Evolutionary conservation across 92 coral and sea anemone genomes (phyloP).

Genomic region (Porites cylindrica): DNA sequence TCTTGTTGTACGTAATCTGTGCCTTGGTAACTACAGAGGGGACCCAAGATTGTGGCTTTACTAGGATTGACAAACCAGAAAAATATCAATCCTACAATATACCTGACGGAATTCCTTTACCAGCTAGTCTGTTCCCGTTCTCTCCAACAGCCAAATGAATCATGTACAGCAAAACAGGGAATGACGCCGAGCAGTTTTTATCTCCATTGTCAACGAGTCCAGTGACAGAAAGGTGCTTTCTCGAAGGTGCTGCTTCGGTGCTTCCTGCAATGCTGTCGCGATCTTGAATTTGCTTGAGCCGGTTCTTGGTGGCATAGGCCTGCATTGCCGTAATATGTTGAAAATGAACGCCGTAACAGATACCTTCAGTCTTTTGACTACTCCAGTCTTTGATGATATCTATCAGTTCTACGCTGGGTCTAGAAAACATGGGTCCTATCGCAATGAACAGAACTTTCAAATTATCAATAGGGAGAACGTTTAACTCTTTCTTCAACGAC

Average conservation of each 20-base stretch:
- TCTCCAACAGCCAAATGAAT: slow-evolving; percentile 96
- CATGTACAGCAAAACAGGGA: slow-evolving; percentile 91
- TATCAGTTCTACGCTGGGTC: slow-evolving; percentile 79
- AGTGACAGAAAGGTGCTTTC: slow-evolving; percentile 66
- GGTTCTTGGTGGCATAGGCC: slow-evolving; percentile 83
- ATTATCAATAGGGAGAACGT: slow-evolving; percentile 36
- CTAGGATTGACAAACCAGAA: background rate
- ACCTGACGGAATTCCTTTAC: slow-evolving; percentile 93
- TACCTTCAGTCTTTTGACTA: slow-evolving; percentile 45
- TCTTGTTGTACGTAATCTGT: too few relatives aligned
- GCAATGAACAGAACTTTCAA: slow-evolving; percentile 81
- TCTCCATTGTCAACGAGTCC: slow-evolving; percentile 85
- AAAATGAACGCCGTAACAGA: slow-evolving; percentile 90
- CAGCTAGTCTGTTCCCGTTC: slow-evolving; percentile 94
- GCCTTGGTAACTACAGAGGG: too few relatives aligned
- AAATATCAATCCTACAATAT: background rate
- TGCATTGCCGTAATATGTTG: slow-evolving; percentile 92
- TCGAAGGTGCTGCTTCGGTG: background rate
- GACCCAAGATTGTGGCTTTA: too few relatives aligned
- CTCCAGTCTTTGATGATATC: slow-evolving; percentile 75
- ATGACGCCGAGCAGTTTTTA: slow-evolving; percentile 70
- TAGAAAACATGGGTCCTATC: slow-evolving; percentile 81
- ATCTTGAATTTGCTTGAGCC: slow-evolving; percentile 53
- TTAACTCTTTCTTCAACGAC: slow-evolving; percentile 67
- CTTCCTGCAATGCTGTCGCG: background rate